phyloP scores from a whole-genome alignment of 2,888 invertebrate species.

The Cyclophora albipunctata region DNA sequence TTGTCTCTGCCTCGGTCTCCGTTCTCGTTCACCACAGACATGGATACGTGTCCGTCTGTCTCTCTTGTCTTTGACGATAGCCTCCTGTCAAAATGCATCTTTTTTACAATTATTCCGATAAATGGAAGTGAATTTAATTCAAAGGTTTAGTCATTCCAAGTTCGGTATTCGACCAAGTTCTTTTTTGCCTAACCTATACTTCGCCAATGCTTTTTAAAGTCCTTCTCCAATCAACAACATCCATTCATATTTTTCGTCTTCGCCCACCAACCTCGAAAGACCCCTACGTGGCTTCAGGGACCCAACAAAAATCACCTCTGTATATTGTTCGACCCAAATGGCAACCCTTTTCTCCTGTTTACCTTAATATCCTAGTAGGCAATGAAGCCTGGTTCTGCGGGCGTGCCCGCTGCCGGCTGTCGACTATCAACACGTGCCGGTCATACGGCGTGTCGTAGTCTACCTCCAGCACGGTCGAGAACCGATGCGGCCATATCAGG shows the following conservation, averaged over 20 bases:
- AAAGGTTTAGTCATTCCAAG: no score
- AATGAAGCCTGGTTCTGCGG: slow-evolving; percentile 59
- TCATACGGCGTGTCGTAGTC: slow-evolving; percentile 97
- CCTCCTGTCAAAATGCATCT: slow-evolving; percentile 56
- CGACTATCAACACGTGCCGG: slow-evolving; percentile 92
- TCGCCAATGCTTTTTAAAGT: no score
- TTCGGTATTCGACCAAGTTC: no score
- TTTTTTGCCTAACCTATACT: no score
- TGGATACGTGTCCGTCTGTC: slow-evolving; percentile 55
- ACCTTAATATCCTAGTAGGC: slow-evolving; percentile 81
- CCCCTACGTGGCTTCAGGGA: no score
- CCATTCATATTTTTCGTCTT: no score
- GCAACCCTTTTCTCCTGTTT: background rate
- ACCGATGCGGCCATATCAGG: slow-evolving; percentile 91
- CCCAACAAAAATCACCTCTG: no score
- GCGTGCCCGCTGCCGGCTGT: slow-evolving; percentile 76
- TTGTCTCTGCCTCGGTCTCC: slow-evolving; percentile 77
- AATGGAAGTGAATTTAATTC: no score
- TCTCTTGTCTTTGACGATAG: slow-evolving; percentile 83
- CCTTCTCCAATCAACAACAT: no score
- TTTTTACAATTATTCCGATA: background rate
- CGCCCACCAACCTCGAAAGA: no score
- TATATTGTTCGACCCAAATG: no score
- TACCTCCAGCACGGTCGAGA: slow-evolving; percentile 92
- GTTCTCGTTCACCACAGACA: slow-evolving; percentile 60